Conservation (phyloP, 2,797 vertebrate species). For the Allobates femoralis region DNA sequence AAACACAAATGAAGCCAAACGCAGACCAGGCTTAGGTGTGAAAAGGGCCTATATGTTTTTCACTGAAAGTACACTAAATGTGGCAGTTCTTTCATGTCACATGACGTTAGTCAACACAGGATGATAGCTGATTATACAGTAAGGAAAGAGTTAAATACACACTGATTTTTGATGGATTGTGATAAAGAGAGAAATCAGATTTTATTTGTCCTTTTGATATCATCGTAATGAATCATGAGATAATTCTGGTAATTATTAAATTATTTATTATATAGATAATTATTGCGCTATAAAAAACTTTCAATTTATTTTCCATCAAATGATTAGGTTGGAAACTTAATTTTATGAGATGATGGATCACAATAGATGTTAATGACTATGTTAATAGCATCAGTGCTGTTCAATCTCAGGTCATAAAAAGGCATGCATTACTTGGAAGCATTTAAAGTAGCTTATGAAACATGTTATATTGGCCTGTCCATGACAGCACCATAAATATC, state of each 20-base stretch:
- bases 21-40: too few species aligned
- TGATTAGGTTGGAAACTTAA: slow-evolving; percentile 36
- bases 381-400: slow-evolving; percentile 46
- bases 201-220: slow-evolving; percentile 23
- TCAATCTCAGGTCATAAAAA: slow-evolving; percentile 49
- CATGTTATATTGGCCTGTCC: neutral
- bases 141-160: neutral
- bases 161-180: neutral
- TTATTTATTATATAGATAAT: slow-evolving; percentile 47
- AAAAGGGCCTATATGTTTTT: too few species aligned
- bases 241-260: slow-evolving; percentile 39
- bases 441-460: slow-evolving; percentile 44
- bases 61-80: neutral
- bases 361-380: slow-evolving; percentile 56
- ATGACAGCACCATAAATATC: slow-evolving; percentile 34
- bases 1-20: too few species aligned
- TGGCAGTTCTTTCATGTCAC: neutral
- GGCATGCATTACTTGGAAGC: slow-evolving; percentile 35
- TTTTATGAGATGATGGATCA: slow-evolving; percentile 51
- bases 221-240: neutral
- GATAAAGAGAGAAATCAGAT: neutral
- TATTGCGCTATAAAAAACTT: slow-evolving; percentile 37
- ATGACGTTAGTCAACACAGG: neutral
- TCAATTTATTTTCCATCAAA: slow-evolving; percentile 49
- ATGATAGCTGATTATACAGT: neutral